Conservation (phyloP, 2,888 invertebrate species). For the Habrosyne pyritoides region DNA sequence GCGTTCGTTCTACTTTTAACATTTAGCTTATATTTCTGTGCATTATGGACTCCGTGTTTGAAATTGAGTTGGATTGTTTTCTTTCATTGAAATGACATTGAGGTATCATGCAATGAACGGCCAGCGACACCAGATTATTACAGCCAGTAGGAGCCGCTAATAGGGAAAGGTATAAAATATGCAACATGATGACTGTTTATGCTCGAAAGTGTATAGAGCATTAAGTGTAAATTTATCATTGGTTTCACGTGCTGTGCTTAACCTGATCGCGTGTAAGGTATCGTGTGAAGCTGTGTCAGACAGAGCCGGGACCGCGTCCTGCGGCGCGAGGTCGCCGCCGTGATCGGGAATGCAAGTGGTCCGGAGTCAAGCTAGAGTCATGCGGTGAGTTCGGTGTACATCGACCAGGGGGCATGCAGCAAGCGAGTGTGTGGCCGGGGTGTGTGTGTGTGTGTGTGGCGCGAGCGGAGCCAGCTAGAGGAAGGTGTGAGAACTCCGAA, state of each 20-base stretch:
- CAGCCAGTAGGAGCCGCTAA: slow-evolving; percentile 75
- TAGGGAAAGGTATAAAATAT: slow-evolving; percentile 84
- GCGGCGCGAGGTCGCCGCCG: slow-evolving; percentile 69
- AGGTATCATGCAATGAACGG: slow-evolving; percentile 73
- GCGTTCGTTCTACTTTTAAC: slow-evolving; percentile 59
- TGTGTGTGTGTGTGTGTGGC: slow-evolving; percentile 70
- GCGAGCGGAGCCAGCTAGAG: slow-evolving; percentile 82
- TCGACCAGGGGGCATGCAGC: slow-evolving; percentile 73
- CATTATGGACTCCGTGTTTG: slow-evolving; percentile 67
- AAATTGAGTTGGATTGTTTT: slow-evolving; percentile 58
- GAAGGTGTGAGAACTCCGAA: slow-evolving; percentile 60
- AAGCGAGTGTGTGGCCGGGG: slow-evolving; percentile 62
- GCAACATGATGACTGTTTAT: slow-evolving; percentile 75
- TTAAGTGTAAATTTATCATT: slow-evolving; percentile 58
- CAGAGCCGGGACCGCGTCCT: slow-evolving; percentile 56
- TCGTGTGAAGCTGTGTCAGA: slow-evolving; percentile 76
- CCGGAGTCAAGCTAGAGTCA: slow-evolving; percentile 71
- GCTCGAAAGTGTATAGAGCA: slow-evolving; percentile 73
- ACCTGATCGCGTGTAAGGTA: slow-evolving; percentile 78
- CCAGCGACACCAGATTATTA: slow-evolving; percentile 72
- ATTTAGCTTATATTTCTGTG: slow-evolving; percentile 62
- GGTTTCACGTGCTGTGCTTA: slow-evolving; percentile 72
- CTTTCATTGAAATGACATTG: slow-evolving; percentile 64
- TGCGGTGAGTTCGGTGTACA: slow-evolving; percentile 77
- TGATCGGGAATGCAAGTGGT: slow-evolving; percentile 83